A percentile compares a stretch with the other conserved stretches of the same genome.
These are phyloP conservation scores for Scartelaos histophorus DNA, from an alignment of 2,113 vertebrate genomes.

Conservation along the genomic window DNA sequence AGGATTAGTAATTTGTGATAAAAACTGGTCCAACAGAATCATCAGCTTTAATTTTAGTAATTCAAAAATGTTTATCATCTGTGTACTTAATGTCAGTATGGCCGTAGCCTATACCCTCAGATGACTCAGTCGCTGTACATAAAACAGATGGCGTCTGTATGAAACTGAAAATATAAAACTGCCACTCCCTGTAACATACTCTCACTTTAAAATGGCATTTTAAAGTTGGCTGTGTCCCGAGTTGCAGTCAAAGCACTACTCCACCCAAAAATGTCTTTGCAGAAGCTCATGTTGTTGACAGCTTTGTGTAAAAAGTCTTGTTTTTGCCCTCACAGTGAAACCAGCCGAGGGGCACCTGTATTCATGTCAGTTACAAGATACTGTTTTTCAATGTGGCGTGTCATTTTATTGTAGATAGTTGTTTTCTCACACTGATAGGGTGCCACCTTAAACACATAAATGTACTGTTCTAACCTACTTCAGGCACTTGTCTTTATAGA, in stretches of 20 bases:
- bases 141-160: constrained; percentile 9
- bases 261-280: constrained; percentile 24
- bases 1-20: not conserved
- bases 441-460: not conserved
- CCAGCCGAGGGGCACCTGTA: not conserved
- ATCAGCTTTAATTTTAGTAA: not conserved
- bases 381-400: not conserved
- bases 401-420: not conserved
- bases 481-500: not conserved
- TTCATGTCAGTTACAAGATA: constrained; percentile 9
- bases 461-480: not conserved
- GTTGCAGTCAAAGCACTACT: constrained; percentile 32
- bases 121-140: not conserved
- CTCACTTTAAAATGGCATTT: constrained; percentile 27
- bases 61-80: not conserved
- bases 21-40: not conserved
- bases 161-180: constrained; percentile 3
- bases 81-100: not conserved
- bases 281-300: constrained; percentile 1
- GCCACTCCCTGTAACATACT: constrained; percentile 22
- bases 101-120: not conserved
- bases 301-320: not conserved
- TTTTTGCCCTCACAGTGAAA: constrained; percentile 10
- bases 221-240: constrained; percentile 3
- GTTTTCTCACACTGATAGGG: constrained; percentile 8